Evolutionary conservation across 2,888 invertebrate species (phyloP).

Genomic region (Clistopyga incitator): DNA sequence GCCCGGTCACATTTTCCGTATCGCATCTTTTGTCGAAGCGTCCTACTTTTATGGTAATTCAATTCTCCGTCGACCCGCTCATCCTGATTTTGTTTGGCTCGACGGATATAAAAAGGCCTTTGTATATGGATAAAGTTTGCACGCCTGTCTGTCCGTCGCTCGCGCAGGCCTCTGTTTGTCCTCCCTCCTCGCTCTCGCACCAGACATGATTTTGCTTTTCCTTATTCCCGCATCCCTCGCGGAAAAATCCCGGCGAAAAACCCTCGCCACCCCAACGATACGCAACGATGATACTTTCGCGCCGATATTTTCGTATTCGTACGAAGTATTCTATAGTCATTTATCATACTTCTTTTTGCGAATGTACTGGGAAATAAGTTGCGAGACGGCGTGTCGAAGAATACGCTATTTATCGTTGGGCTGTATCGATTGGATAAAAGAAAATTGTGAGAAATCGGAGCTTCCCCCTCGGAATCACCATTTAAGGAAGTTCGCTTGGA

Average conservation of each 20-base stretch:
- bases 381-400: not conserved
- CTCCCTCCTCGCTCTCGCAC: slow-evolving; percentile 2
- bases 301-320: slow-evolving; percentile 10
- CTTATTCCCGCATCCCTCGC: not conserved
- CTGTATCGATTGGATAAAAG: not conserved
- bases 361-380: not conserved
- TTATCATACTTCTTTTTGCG: slow-evolving; percentile 3
- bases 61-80: slow-evolving; percentile 19
- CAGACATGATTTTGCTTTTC: slow-evolving; percentile 19
- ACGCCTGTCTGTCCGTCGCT: slow-evolving; percentile 11
- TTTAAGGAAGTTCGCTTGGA: not conserved
- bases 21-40: slow-evolving; percentile 1
- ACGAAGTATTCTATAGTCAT: slow-evolving; percentile 9
- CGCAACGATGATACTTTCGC: not conserved
- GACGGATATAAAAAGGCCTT: slow-evolving; percentile 13
- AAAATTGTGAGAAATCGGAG: slow-evolving; percentile 1
- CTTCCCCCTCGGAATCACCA: slow-evolving; percentile 1
- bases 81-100: slow-evolving; percentile 29
- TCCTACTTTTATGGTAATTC: slow-evolving; percentile 41
- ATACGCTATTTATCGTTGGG: not conserved
- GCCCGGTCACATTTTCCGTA: not conserved
- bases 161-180: not conserved
- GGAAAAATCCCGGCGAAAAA: slow-evolving; percentile 11
- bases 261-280: not conserved
- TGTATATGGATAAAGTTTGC: slow-evolving; percentile 41